Evolutionary conservation across 2,888 invertebrate genomes (phyloP), one percentile per base, ranked within the genome.

Genomic region (Pinctada fucata): DNA sequence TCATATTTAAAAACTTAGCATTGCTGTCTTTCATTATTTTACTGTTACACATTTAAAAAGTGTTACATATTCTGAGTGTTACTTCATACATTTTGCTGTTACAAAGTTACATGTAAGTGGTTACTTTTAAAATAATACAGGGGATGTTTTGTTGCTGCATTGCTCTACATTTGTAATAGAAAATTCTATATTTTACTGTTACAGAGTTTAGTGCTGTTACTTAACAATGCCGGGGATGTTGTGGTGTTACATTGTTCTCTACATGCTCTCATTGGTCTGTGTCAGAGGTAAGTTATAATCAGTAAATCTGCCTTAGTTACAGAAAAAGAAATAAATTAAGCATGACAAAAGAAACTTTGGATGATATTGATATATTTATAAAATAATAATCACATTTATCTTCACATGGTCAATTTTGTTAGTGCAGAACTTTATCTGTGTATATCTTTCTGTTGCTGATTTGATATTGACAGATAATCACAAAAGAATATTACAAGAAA

Each of bases 191-290:
- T 31, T 31, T 31, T 31, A 58, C 31, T 10, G 70, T 79, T 82
- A 31, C 83, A 86, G 86, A 80, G 84, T 3, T 82, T 91, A 72
- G 89, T 91, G 13, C 79, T 90, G 65, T 83, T 92, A 76, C 85
- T 91, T 72, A 87, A 88, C 13, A 72, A 76, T 78, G 90, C 91
- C 3, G 87, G 85, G 81, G 92, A 92, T 83, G 88, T 91, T 4
- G 84, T 91, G n/a, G 90, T 92, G 5, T 87, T 92, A 50, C 92
- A 92, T 81, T 92, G 91, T 75, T 88, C 90, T 47, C 83, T 92
- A 13, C 88, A 91, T 84, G 90, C 91, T 49, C 89, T 92, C n/a
- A 90, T 90, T 51, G 88, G 89, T 76, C 86, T 92, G 49, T 90
- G 90, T 78, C 90, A 92, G 78, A 91, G 91, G 92, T 92, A 83